Conservation (phyloP, 2,888 invertebrate species). For the Matsumyia berberina region DNA sequence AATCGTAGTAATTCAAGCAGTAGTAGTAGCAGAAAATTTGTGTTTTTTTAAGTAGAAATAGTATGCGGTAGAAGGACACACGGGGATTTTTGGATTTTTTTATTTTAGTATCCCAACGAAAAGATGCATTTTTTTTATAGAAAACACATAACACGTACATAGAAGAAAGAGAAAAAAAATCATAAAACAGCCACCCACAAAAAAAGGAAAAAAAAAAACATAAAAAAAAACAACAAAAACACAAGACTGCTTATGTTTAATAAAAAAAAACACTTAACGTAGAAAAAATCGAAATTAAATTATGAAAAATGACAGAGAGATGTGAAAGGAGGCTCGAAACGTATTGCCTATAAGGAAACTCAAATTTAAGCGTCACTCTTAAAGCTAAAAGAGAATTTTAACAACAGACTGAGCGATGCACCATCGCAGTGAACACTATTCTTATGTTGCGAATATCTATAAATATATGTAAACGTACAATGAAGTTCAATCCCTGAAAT, state of each 20-base stretch:
- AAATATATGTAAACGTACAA: no score
- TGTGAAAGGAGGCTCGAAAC: no score
- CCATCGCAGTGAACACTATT: no score
- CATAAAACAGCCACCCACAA: constrained; percentile 63
- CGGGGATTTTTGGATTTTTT: constrained; percentile 33
- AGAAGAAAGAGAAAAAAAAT: constrained; percentile 48
- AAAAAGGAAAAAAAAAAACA: constrained; percentile 27
- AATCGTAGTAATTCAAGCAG: constrained; percentile 63
- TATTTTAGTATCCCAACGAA: constrained; percentile 36
- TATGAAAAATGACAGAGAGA: background rate
- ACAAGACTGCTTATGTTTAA: constrained; percentile 20
- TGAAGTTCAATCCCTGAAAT: no score
- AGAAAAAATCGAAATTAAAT: background rate
- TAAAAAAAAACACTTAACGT: constrained; percentile 10
- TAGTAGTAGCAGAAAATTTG: constrained; percentile 54
- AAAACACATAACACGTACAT: constrained; percentile 57
- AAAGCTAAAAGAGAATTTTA: no score
- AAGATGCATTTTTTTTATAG: constrained; percentile 14
- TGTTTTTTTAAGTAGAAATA: constrained; percentile 56
- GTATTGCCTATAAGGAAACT: no score
- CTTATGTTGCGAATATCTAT: no score
- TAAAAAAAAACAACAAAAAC: constrained; percentile 38
- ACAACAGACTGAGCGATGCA: no score
- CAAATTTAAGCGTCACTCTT: no score
- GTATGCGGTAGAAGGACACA: constrained; percentile 56